A percentile compares a stretch with the other conserved stretches of the same genome.
These are phyloP conservation scores for Lepisosteus osseus DNA, from an alignment of 2,113 vertebrate species.

Conservation along the genomic window DNA sequence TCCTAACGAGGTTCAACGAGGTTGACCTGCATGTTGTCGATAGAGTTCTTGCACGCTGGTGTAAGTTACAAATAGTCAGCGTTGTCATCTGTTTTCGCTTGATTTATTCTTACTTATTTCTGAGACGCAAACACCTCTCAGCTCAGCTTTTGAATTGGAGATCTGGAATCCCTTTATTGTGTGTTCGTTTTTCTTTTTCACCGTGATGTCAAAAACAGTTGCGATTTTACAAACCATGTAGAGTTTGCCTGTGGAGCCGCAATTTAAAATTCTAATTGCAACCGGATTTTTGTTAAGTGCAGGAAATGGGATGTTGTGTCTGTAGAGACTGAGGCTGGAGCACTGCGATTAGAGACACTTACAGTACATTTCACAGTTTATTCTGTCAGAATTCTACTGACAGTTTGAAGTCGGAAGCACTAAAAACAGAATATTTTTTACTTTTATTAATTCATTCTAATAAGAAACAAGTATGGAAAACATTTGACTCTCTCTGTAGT, in stretches of 20 bases:
- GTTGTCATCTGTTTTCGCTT: too few relatives aligned
- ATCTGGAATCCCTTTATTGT: too few relatives aligned
- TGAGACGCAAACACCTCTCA: too few relatives aligned
- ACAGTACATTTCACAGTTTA: not conserved
- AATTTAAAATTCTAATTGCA: constrained; percentile 1
- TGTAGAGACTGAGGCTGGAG: not conserved
- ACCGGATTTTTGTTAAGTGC: constrained; percentile 1
- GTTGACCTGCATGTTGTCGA: too few relatives aligned
- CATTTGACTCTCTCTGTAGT: too few relatives aligned
- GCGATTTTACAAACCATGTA: not conserved
- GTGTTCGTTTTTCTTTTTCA: not conserved
- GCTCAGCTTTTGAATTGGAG: too few relatives aligned
- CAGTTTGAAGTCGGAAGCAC: not conserved
- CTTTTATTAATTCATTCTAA: too few relatives aligned
- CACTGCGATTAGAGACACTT: not conserved
- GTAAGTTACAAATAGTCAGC: too few relatives aligned
- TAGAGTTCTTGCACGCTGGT: too few relatives aligned
- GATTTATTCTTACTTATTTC: too few relatives aligned
- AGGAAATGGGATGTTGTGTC: not conserved
- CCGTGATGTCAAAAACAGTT: not conserved
- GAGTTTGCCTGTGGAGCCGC: not conserved
- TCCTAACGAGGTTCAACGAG: too few relatives aligned
- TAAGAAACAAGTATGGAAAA: too few relatives aligned
- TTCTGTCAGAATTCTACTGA: not conserved
- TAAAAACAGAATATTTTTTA: not conserved